A percentile compares a stretch with the other conserved stretches of the same genome.
Conservation (phyloP, 2,113 vertebrate species). For the Neodontobutis hainanensis region DNA sequence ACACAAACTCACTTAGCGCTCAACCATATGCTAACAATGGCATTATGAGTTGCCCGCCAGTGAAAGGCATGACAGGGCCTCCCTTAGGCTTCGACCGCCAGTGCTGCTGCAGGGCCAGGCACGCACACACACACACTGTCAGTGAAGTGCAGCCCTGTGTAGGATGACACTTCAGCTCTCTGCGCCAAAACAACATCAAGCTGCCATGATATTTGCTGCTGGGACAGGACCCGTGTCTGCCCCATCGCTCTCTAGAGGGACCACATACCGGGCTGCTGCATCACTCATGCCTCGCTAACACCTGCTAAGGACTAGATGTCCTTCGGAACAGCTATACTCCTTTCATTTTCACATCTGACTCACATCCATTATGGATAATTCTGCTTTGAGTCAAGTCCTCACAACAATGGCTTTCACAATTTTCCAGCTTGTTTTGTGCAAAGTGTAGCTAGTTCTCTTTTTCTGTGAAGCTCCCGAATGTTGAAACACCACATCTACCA, state of each 20-base stretch:
- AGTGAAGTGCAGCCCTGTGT: constrained; percentile 30
- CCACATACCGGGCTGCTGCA: constrained; percentile 37
- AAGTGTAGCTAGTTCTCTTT: not conserved
- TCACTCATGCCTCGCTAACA: constrained; percentile 51
- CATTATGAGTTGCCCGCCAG: constrained; percentile 47
- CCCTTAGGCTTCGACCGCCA: constrained; percentile 31
- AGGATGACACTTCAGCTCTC: constrained; percentile 38
- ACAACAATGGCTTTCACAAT: not conserved
- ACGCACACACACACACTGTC: constrained; percentile 17
- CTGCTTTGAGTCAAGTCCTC: not conserved
- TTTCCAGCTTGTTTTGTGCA: not conserved
- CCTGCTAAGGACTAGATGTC: constrained; percentile 46
- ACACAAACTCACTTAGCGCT: constrained; percentile 60
- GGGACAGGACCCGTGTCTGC: constrained; percentile 59
- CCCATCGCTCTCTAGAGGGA: constrained; percentile 45
- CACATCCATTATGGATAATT: not conserved
- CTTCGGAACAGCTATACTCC: constrained; percentile 24
- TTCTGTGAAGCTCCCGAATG: too few species aligned
- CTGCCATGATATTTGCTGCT: constrained; percentile 47
- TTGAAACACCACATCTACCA: too few species aligned
- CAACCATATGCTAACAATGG: constrained; percentile 71
- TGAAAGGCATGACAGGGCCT: constrained; percentile 38
- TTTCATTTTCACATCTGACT: not conserved
- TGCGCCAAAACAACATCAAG: constrained; percentile 53
- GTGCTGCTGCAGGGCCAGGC: not conserved